These are phyloP conservation scores for zebrafish (Danio rerio) DNA, from an alignment of 2,113 vertebrate species.

Conservation along the genomic window DNA sequence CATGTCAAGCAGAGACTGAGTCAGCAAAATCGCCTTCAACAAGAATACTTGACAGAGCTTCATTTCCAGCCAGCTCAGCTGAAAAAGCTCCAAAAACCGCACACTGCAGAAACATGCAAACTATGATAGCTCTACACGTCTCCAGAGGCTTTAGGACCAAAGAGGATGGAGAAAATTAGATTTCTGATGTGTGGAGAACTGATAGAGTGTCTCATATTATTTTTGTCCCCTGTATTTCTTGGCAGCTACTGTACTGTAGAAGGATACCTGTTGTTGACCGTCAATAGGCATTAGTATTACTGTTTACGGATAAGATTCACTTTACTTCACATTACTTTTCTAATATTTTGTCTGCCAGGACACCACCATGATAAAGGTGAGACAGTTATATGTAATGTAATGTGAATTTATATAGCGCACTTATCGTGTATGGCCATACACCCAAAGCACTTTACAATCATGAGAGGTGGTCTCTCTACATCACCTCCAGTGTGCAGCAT, in stretches of 20 bases:
- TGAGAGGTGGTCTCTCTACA: no score
- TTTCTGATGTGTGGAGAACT: constrained; percentile 38
- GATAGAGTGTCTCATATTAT: constrained; percentile 66
- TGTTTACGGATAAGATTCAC: no score
- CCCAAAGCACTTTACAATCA: no score
- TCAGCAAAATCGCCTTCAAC: constrained; percentile 41
- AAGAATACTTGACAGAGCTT: constrained; percentile 37
- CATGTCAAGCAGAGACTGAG: constrained; percentile 32
- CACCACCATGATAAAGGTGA: no score
- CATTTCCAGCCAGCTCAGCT: constrained; percentile 43
- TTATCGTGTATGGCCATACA: no score
- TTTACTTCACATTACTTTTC: no score
- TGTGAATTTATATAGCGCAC: no score
- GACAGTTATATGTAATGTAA: no score
- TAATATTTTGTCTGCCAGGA: no score
- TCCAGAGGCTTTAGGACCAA: constrained; percentile 19
- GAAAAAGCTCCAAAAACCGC: constrained; percentile 38
- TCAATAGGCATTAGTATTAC: constrained; percentile 1
- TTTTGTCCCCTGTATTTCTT: constrained; percentile 56
- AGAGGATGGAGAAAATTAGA: constrained; percentile 11
- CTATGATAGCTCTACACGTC: constrained; percentile 35
- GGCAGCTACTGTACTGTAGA: background rate
- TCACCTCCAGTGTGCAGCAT: no score
- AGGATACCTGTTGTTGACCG: background rate
- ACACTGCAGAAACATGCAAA: constrained; percentile 39